Percentiles rank a stretch among this genome's conserved stretches.
Evolutionary conservation across 2,113 vertebrate species (phyloP).

Genomic region (Ophthalmotilapia sp.): DNA sequence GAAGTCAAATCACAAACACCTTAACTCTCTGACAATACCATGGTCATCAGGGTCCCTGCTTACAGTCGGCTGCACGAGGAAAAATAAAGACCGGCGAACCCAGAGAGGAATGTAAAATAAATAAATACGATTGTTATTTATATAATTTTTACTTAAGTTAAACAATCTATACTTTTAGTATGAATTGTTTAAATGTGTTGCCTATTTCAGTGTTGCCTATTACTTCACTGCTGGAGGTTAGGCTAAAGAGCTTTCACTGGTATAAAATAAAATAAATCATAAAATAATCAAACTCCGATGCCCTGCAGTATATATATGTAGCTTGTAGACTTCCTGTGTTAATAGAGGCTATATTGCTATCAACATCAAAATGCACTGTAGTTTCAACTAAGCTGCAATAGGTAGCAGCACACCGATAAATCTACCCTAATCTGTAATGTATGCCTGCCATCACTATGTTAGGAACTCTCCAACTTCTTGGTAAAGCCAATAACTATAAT

Average conservation of each 20-base stretch:
- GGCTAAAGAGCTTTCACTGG: background rate
- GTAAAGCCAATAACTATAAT: background rate
- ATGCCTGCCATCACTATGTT: background rate
- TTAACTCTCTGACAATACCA: background rate
- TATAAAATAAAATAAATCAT: too few relatives aligned
- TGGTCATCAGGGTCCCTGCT: background rate
- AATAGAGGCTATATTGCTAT: background rate
- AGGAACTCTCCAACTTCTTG: background rate
- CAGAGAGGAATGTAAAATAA: background rate
- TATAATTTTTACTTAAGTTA: background rate
- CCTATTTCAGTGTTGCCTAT: background rate
- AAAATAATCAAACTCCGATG: background rate
- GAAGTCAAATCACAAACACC: constrained; percentile 11
- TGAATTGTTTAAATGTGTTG: background rate
- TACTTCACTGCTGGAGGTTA: background rate
- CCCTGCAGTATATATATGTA: background rate
- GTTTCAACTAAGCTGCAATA: background rate
- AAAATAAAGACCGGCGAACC: background rate
- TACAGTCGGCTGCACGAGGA: background rate
- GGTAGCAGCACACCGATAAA: background rate
- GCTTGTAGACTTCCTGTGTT: background rate
- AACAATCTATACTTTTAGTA: background rate
- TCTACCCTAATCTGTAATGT: background rate
- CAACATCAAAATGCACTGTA: background rate
- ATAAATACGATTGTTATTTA: background rate